Percentiles rank a stretch among this genome's conserved stretches.
These are phyloP conservation scores for Hydractinia symbiolongicarpus DNA, from an alignment of 30 jellyfish, hydroid and myxozoan species.

Conservation along the genomic window DNA sequence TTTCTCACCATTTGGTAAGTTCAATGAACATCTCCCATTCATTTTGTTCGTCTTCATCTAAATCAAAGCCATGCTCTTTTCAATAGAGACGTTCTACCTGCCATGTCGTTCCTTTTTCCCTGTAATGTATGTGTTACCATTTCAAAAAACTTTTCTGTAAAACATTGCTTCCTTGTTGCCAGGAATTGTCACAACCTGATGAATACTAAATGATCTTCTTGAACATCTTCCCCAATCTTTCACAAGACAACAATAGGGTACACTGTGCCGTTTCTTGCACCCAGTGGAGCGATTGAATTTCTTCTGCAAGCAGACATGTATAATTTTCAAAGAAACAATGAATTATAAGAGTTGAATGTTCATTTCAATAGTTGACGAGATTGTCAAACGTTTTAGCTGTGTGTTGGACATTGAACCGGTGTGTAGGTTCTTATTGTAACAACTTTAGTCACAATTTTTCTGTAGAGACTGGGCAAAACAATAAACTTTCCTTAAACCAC, in stretches of 20 bases:
- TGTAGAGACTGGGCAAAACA: too few species aligned
- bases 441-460: too few species aligned
- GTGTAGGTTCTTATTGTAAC: background rate
- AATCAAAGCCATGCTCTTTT: too few species aligned
- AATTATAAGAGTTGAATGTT: background rate
- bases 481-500: too few species aligned
- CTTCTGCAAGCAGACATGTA: constrained; percentile 11
- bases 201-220: background rate
- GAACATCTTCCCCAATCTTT: background rate
- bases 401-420: constrained; percentile 19
- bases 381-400: constrained; percentile 13
- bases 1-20: too few species aligned
- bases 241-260: constrained; percentile 5
- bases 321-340: constrained; percentile 1
- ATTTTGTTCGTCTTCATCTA: too few species aligned
- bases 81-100: too few species aligned
- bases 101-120: too few species aligned
- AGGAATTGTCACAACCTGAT: too few species aligned
- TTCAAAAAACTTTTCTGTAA: background rate
- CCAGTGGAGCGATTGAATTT: constrained; percentile 21
- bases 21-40: too few species aligned
- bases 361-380: background rate
- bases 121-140: background rate
- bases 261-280: background rate
- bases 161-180: too few species aligned